Evolutionary conservation across 2,113 vertebrate genomes (phyloP), one percentile per base, ranked within the genome.

Genomic region (Embiotoca jacksoni): DNA sequence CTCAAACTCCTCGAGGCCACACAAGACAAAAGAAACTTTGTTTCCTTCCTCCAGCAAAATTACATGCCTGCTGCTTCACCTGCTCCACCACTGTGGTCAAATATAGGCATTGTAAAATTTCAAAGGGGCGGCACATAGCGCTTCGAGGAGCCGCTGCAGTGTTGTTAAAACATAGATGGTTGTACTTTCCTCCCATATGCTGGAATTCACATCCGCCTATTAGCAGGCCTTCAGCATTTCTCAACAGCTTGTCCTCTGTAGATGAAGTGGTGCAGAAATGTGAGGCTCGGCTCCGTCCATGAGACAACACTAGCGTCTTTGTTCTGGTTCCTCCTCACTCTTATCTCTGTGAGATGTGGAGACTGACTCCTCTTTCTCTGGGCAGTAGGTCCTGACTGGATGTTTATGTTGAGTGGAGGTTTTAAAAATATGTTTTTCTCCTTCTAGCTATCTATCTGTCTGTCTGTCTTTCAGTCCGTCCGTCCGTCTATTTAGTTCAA

Each of bases 251-350:
- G 83, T 84, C 63, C 55, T 88, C 77, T 89, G 80, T 80, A 86
- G 80, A 82, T 80, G 58, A 82, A 82, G 72, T 67, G 52, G 71
- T 75, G 85, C 36, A 88, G 87, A 89, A 90, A 89, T 80, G 64
- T 88, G 79, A 88, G 55, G 75, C 83, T 62, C 35, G 3, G 50
- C 63, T 65, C 44, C 53, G 64, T 83, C 52, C 59, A 64, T 7
- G 3, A 74, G 79, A 79, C 85, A 83, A 93, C 90, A 93, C 73
- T 88, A 89, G 37, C 1, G 53, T 87, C 90, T 91, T 92, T 94
- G 92, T 94, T 84, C 68, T 33, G 52, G 73, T 57, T 72, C 55
- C 76, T 81, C 61, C 49, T 72, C 78, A 37, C 58, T 89, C 77
- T 84, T 88, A 89, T 92, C 84, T 86, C 61, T 74, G 63, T 4